These are phyloP conservation scores for Brachionus manjavacas DNA, from an alignment of 1,140 invertebrate species.

Conservation along the genomic window DNA sequence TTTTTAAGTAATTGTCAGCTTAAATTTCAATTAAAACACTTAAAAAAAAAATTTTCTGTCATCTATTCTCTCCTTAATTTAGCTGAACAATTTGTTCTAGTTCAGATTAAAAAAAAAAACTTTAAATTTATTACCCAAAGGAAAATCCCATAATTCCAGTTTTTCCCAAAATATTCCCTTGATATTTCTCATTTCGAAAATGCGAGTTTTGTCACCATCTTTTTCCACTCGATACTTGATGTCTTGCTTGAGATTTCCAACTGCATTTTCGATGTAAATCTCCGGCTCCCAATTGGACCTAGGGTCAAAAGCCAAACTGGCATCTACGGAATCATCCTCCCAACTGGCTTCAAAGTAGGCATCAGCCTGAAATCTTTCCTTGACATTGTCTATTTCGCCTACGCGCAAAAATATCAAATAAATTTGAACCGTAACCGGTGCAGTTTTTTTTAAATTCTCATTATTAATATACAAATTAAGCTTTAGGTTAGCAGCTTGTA, in stretches of 20 bases:
- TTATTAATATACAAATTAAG: constrained; percentile 36
- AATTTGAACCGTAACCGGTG: constrained; percentile 19
- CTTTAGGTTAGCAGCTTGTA: constrained; percentile 22
- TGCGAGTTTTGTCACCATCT: neutral
- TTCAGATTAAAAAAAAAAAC: too few species aligned
- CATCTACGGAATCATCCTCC: constrained; percentile 18
- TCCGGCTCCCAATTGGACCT: constrained; percentile 26
- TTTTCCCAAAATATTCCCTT: constrained; percentile 42
- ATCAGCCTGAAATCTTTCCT: constrained; percentile 39
- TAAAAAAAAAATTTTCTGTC: too few species aligned
- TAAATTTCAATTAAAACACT: too few species aligned
- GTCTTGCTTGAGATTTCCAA: constrained; percentile 37
- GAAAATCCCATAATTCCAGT: constrained; percentile 39
- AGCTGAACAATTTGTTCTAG: too few species aligned
- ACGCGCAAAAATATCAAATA: constrained; percentile 35
- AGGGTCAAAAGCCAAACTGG: neutral
- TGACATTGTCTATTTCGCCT: constrained; percentile 41
- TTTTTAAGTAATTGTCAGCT: too few species aligned
- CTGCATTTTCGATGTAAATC: constrained; percentile 39
- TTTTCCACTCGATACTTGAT: neutral
- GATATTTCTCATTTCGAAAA: constrained; percentile 36
- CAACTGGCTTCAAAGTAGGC: constrained; percentile 29
- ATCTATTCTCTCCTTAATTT: too few species aligned
- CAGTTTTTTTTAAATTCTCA: constrained; percentile 34
- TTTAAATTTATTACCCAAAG: neutral